Conservation (phyloP, 2,797 vertebrate genomes). For the Malacoraja senta region DNA sequence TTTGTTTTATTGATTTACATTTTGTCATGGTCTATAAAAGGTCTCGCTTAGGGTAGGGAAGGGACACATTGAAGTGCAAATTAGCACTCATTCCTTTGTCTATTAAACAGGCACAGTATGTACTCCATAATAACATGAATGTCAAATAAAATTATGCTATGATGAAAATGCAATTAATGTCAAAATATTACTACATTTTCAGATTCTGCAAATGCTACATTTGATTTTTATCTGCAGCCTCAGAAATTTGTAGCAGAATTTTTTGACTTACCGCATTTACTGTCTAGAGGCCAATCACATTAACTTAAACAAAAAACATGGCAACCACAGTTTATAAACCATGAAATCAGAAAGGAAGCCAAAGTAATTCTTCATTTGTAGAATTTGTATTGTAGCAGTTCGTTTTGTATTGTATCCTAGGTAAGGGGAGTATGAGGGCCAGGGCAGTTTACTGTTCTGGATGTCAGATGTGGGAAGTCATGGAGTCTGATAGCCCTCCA, state of each 20-base stretch:
- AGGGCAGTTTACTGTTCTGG: too few relatives aligned
- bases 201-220: not conserved
- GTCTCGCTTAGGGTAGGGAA: not conserved
- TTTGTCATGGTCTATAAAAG: not conserved
- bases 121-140: not conserved
- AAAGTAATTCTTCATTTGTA: not conserved
- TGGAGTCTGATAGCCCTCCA: too few relatives aligned
- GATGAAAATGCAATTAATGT: not conserved
- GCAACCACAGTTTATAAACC: conserved; percentile 16
- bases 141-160: not conserved
- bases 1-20: not conserved
- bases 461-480: too few relatives aligned
- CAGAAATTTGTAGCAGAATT: not conserved
- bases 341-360: conserved; percentile 13
- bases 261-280: not conserved
- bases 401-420: too few relatives aligned
- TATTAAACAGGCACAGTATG: not conserved
- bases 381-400: too few relatives aligned
- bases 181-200: not conserved
- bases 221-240: not conserved
- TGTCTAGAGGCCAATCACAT: not conserved
- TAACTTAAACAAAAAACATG: not conserved
- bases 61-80: not conserved
- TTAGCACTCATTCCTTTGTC: not conserved
- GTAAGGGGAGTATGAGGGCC: too few relatives aligned